Conservation (phyloP, 1,140 invertebrate genomes). For the Hetaerina americana region DNA sequence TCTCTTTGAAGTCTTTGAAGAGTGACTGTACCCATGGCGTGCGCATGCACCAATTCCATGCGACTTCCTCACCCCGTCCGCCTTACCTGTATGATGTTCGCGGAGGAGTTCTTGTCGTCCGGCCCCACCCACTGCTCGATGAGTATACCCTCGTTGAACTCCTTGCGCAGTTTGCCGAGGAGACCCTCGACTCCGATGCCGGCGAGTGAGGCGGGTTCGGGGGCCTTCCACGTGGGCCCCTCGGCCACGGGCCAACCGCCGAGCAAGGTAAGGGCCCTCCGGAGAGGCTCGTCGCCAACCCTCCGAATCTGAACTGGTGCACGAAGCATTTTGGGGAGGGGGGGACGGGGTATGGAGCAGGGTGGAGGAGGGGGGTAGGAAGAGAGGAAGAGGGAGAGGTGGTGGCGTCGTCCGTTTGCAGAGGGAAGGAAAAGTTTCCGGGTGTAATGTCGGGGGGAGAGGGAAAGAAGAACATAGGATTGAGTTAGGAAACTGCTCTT, state of each 20-base stretch:
- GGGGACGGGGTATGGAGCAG: too few relatives aligned
- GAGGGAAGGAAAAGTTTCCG: too few relatives aligned
- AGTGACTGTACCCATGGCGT: not conserved
- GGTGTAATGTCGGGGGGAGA: too few relatives aligned
- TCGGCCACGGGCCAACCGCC: slow-evolving; percentile 68
- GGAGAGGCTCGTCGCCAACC: slow-evolving; percentile 49
- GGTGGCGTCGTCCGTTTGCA: too few relatives aligned
- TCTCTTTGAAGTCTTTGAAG: slow-evolving; percentile 3
- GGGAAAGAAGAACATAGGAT: too few relatives aligned
- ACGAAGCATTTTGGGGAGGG: too few relatives aligned
- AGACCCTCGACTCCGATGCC: slow-evolving; percentile 44
- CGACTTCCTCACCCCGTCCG: slow-evolving; percentile 17
- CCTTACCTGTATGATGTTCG: slow-evolving; percentile 70
- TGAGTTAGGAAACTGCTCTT: too few relatives aligned
- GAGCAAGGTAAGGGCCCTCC: slow-evolving; percentile 40
- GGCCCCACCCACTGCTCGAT: slow-evolving; percentile 71
- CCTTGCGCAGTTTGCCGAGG: slow-evolving; percentile 50
- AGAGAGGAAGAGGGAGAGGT: too few relatives aligned
- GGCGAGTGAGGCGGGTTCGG: slow-evolving; percentile 28
- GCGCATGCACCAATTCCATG: not conserved
- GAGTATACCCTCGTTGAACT: slow-evolving; percentile 60
- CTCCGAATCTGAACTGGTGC: slow-evolving; percentile 52
- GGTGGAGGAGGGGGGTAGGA: too few relatives aligned
- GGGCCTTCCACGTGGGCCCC: slow-evolving; percentile 39
- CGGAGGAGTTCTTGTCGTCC: slow-evolving; percentile 72